Conservation (phyloP, 92 coral and sea anemone species). For the Hydrozoanthus gracilis region DNA sequence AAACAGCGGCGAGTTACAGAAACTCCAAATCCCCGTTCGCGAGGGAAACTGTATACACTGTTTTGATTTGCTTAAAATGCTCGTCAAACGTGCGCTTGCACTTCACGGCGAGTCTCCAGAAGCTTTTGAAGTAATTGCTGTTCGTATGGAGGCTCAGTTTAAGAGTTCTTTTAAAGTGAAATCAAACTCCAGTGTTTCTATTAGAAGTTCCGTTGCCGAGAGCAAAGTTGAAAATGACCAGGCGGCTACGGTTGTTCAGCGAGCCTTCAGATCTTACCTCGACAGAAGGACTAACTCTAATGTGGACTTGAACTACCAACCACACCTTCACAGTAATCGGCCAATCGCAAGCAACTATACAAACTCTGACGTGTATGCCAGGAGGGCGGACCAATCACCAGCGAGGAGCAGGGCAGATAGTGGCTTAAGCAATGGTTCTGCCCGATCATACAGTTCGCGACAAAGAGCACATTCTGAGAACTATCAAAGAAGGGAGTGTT, state of each 20-base stretch:
- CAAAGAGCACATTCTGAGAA: neutral
- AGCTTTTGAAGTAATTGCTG: conserved; percentile 78
- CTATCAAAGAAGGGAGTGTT: neutral
- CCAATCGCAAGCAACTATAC: neutral
- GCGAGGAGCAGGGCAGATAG: conserved; percentile 33
- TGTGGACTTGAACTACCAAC: neutral
- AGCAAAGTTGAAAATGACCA: neutral
- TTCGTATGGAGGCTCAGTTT: conserved; percentile 85
- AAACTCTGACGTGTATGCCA: neutral
- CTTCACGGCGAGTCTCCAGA: conserved; percentile 94
- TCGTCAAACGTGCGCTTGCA: conserved; percentile 80
- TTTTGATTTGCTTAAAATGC: conserved; percentile 87
- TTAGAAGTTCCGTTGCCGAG: conserved; percentile 16
- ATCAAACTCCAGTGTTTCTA: conserved; percentile 22
- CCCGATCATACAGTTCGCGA: conserved; percentile 30
- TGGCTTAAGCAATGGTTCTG: conserved; percentile 32
- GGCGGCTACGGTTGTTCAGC: conserved; percentile 38
- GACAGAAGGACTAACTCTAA: neutral
- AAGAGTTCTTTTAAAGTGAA: conserved; percentile 64
- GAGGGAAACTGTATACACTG: conserved; percentile 90
- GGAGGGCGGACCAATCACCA: conserved; percentile 25
- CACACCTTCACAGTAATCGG: neutral
- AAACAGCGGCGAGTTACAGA: conserved; percentile 61
- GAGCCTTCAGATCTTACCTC: conserved; percentile 45
- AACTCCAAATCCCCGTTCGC: conserved; percentile 84